Evolutionary conservation across 2,888 invertebrate genomes (phyloP).

Genomic region (Carterocephalus palaemon): DNA sequence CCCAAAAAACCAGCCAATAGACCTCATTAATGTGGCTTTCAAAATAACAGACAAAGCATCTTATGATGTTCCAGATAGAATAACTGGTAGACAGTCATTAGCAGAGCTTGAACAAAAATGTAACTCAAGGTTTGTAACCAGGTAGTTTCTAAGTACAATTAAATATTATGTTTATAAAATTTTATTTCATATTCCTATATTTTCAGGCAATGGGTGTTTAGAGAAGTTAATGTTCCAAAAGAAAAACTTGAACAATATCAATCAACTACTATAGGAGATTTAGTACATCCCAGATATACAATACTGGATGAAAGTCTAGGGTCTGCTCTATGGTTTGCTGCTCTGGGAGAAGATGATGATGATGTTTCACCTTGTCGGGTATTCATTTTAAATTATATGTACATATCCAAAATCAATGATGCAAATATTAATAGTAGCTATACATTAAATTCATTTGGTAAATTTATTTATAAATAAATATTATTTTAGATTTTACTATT

Average conservation of each 20-base stretch:
- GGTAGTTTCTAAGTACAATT: constrained; percentile 21
- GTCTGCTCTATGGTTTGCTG: constrained; percentile 98
- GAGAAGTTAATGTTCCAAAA: constrained; percentile 86
- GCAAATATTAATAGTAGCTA: too few species aligned
- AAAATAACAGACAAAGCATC: constrained; percentile 66
- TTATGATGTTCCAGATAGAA: constrained; percentile 90
- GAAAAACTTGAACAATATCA: constrained; percentile 81
- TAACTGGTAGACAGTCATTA: constrained; percentile 85
- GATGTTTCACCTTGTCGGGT: constrained; percentile 82
- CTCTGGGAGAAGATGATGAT: constrained; percentile 81
- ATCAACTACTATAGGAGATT: constrained; percentile 81
- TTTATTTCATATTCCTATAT: not conserved
- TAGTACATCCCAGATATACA: constrained; percentile 91
- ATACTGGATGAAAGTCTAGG: constrained; percentile 98
- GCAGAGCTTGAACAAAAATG: constrained; percentile 83
- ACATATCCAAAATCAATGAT: too few species aligned
- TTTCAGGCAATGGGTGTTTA: constrained; percentile 88
- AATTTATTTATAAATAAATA: not conserved
- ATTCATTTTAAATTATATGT: constrained; percentile 36
- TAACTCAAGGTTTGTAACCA: constrained; percentile 70
- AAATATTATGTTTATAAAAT: not conserved
- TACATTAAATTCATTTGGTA: too few species aligned
- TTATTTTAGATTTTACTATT: constrained; percentile 83
- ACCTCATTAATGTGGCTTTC: constrained; percentile 97
- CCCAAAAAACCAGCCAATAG: constrained; percentile 83